These are phyloP conservation scores for Drosophila pectinifera DNA, from an alignment of 1,140 invertebrate species.

Conservation along the genomic window DNA sequence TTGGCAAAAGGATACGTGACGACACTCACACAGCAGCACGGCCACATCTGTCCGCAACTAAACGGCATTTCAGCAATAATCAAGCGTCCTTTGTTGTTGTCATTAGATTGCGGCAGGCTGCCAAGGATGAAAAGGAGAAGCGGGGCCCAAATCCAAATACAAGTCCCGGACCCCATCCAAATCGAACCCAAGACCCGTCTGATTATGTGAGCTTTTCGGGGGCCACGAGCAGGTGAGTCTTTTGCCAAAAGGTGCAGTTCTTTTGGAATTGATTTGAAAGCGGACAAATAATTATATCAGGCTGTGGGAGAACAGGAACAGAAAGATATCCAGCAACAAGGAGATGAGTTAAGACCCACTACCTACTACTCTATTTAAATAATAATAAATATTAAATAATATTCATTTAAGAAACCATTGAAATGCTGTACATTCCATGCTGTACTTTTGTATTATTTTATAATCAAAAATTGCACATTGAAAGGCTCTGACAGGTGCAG, in stretches of 20 bases:
- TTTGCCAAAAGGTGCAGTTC: background rate
- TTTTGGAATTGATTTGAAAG: background rate
- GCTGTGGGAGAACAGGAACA: no score
- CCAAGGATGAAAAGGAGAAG: slow-evolving; percentile 2
- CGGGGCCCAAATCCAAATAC: background rate
- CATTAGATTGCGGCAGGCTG: slow-evolving; percentile 47
- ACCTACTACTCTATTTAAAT: no score
- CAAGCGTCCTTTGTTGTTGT: slow-evolving; percentile 46
- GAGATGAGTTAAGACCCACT: no score
- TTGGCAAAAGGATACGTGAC: slow-evolving; percentile 38
- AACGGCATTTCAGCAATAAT: slow-evolving; percentile 59
- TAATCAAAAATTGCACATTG: background rate
- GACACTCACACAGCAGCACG: slow-evolving; percentile 15
- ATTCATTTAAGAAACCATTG: no score
- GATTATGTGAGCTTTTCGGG: slow-evolving; percentile 17
- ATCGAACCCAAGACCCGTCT: slow-evolving; percentile 10
- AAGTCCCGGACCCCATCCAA: slow-evolving; percentile 13
- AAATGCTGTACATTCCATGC: no score
- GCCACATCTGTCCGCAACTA: slow-evolving; percentile 49
- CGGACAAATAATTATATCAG: background rate
- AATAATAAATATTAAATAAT: no score
- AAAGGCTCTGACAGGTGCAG: background rate
- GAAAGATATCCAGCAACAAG: background rate
- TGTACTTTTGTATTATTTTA: background rate
- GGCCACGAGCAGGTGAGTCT: slow-evolving; percentile 5